phyloP scores from a whole-genome alignment of 2,888 invertebrate genomes.

The Camptogramma bilineatum region DNA sequence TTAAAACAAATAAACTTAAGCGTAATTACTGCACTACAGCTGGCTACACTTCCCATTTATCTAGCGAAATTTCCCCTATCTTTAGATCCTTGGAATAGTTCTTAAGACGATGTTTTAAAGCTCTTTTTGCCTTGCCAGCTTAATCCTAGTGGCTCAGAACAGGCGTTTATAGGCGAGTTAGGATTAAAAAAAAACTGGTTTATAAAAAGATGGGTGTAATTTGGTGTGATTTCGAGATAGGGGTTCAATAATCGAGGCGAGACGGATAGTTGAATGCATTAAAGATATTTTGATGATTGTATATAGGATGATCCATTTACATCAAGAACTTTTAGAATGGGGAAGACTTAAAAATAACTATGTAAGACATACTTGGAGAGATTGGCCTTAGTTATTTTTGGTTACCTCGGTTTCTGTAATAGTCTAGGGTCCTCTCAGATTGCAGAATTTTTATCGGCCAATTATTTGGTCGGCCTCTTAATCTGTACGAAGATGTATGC shows the following conservation, averaged over 20 bases:
- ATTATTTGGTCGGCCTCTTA: too few relatives aligned
- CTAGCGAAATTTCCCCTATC: not conserved
- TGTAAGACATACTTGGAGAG: too few relatives aligned
- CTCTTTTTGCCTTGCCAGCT: not conserved
- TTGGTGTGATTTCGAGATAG: conserved; percentile 25
- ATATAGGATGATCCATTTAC: not conserved
- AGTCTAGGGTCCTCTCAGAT: too few relatives aligned
- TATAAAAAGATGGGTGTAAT: conserved; percentile 20
- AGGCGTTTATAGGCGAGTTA: conserved; percentile 32
- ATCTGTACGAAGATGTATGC: too few relatives aligned
- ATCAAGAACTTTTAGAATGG: not conserved
- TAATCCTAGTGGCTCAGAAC: not conserved
- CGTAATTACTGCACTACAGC: too few relatives aligned
- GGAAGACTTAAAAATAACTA: too few relatives aligned
- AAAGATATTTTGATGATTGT: not conserved
- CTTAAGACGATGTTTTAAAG: conserved; percentile 6
- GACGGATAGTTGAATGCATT: conserved; percentile 4
- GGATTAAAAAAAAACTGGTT: conserved; percentile 35
- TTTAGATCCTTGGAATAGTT: not conserved
- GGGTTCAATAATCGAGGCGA: conserved; percentile 7
- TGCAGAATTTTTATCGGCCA: too few relatives aligned
- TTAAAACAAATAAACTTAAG: too few relatives aligned
- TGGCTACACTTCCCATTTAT: too few relatives aligned
- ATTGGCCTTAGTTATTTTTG: too few relatives aligned
- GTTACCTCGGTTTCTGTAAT: too few relatives aligned